These are phyloP conservation scores for Catharus ustulatus DNA, from an alignment of 2,797 vertebrate genomes.

Conservation along the genomic window DNA sequence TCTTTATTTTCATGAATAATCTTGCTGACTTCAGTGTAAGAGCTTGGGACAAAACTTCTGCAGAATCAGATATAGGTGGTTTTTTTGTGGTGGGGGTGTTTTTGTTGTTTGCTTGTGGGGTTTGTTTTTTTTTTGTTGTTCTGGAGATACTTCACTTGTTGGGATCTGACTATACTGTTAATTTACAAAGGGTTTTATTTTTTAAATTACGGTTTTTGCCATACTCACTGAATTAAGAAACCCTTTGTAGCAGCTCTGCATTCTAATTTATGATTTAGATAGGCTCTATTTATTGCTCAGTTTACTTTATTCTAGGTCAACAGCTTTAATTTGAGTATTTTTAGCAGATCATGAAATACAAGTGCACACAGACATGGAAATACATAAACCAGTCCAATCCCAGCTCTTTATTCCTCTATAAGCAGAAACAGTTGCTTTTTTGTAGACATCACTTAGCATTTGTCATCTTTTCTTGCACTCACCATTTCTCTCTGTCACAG, in stretches of 20 bases:
- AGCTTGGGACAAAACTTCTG: neutral
- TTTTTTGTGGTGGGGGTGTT: neutral
- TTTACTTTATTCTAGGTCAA: conserved; percentile 44
- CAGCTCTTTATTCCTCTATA: neutral
- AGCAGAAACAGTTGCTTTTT: neutral
- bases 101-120: rapidly evolving
- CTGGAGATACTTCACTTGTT: neutral
- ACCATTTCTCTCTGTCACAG: neutral
- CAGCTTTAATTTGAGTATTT: conserved; percentile 18
- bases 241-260: neutral
- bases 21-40: neutral
- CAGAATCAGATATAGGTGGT: neutral
- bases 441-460: neutral
- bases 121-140: neutral
- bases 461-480: neutral
- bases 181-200: neutral
- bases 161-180: neutral
- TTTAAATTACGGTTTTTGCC: neutral
- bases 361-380: neutral
- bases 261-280: conserved; percentile 17
- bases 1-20: neutral
- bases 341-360: neutral
- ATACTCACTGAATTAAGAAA: neutral
- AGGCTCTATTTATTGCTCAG: neutral
- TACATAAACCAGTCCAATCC: neutral